Base-by-base conservation (phyloP, 1,140 invertebrate genomes). In the Acromyrmex charruanus region DNA sequence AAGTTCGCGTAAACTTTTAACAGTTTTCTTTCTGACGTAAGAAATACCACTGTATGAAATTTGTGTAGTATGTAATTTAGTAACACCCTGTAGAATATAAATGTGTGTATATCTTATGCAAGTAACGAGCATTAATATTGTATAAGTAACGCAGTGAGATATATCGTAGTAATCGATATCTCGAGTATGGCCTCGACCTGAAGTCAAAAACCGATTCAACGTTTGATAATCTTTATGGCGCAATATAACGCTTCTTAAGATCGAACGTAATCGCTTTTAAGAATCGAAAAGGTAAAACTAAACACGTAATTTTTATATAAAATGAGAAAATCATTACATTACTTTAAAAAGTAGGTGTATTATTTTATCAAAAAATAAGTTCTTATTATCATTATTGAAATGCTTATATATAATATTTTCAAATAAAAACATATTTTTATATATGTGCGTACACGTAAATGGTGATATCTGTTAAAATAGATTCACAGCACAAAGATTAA, bases 81-180 rank as follows among this genome's bases (percentile, higher is more conserved):
- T 6, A 66, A 79, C 39, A 79, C 25, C 59, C 31, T 66, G 25
- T 65, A 66, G 58, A 77, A 5, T 59, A 31, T 21, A 75, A 16
- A 74, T 25, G 18, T 39, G n/a, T 66, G 12, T 66, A 18, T 66
- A 79, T 10, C 35, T 44, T 58, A 31, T 79, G 61, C 25, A 77
- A 65, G 35, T 77, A 77, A 77, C 75, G 58, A 63, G 35, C 55
- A 44, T 58, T 31, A 28, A 65, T 77, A 77, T 39, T 65, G 59
- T 65, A 66, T 21, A 65, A 79, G 59, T 65, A 79, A 69, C 59
- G 69, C 71, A 75, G 81, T 69, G 61, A 87, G 66, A 88, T 87
- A 86, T 84, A 88, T 90, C 85, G 77, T 39, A 44, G 61, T 77
- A 91, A 92, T 92, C 91, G 89, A 92, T 92, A 91, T 68, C 51